Conservation (phyloP, 1,140 invertebrate genomes). For the Drosophila nasuta region DNA sequence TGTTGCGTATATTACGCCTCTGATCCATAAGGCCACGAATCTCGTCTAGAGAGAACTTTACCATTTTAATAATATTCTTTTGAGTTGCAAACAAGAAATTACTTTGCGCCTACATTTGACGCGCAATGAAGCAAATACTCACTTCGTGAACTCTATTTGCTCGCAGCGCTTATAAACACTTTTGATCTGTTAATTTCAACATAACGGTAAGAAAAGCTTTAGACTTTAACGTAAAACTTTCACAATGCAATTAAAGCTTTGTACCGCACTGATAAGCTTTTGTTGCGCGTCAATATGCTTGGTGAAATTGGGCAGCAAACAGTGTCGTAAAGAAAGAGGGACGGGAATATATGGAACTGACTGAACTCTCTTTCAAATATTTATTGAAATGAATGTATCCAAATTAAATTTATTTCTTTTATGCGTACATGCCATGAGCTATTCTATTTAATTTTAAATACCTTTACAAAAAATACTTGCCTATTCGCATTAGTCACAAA, state of each 20-base stretch:
- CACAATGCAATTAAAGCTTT: background rate
- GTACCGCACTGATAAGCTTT: background rate
- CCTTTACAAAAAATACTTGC: background rate
- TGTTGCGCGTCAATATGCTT: background rate
- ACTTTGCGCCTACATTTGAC: conserved; percentile 27
- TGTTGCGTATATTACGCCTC: conserved; percentile 99
- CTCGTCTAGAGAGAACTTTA: conserved; percentile 99
- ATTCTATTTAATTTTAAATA: background rate
- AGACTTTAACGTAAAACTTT: conserved; percentile 21
- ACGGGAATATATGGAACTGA: background rate
- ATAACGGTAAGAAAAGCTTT: conserved; percentile 10
- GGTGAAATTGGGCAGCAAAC: conserved; percentile 15
- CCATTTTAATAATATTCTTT: conserved; percentile 85
- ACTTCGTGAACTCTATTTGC: background rate
- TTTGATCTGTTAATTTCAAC: conserved; percentile 24
- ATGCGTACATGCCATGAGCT: background rate
- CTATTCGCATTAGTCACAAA: conserved; percentile 1
- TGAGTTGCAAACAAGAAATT: background rate
- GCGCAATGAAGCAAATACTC: conserved; percentile 8
- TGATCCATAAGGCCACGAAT: conserved; percentile 99
- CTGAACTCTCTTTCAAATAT: background rate
- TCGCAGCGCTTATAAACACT: conserved; percentile 15
- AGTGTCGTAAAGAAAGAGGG: conserved; percentile 6
- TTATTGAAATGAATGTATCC: background rate
- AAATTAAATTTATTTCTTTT: background rate